Percentiles rank a stretch among this genome's conserved stretches.
Evolutionary conservation across 2,888 invertebrate genomes (phyloP).

Genomic region (Cantharis nigra): DNA sequence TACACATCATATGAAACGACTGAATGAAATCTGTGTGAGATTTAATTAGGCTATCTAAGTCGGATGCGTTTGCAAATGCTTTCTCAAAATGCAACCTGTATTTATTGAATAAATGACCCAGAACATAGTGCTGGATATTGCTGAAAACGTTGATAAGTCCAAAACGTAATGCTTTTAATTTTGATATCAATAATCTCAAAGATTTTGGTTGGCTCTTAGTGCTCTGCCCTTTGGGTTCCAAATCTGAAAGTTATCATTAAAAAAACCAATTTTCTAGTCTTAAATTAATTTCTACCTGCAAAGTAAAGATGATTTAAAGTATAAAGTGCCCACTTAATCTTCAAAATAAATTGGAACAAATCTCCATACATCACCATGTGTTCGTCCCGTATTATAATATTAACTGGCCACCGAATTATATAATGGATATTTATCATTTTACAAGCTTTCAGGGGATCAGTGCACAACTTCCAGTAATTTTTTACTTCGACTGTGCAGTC

Average conservation of each 20-base stretch:
- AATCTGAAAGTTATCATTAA: slow-evolving; percentile 36
- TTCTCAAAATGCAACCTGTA: slow-evolving; percentile 44
- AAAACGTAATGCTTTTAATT: slow-evolving; percentile 46
- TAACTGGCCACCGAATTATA: slow-evolving; percentile 50
- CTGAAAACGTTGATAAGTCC: slow-evolving; percentile 46
- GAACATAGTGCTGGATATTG: slow-evolving; percentile 50
- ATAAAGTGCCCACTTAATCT: slow-evolving; percentile 52
- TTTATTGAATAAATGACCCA: slow-evolving; percentile 47
- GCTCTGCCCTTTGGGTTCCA: slow-evolving; percentile 36
- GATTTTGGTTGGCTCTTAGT: slow-evolving; percentile 19
- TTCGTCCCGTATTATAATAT: slow-evolving; percentile 46
- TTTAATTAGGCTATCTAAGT: slow-evolving; percentile 46
- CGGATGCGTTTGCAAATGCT: slow-evolving; percentile 48
- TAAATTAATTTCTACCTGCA: slow-evolving; percentile 40
- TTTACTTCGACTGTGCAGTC: slow-evolving; percentile 44
- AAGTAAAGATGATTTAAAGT: slow-evolving; percentile 48
- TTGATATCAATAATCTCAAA: slow-evolving; percentile 8
- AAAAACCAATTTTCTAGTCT: background rate
- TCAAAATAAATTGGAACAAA: slow-evolving; percentile 50
- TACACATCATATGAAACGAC: slow-evolving; percentile 38
- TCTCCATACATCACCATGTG: slow-evolving; percentile 47
- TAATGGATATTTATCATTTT: slow-evolving; percentile 43
- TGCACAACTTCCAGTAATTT: slow-evolving; percentile 39
- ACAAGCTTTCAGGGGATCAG: slow-evolving; percentile 44
- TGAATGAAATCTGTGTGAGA: slow-evolving; percentile 48